Conservation (phyloP, 1,140 invertebrate genomes). For the Aphaenogaster rudis region DNA sequence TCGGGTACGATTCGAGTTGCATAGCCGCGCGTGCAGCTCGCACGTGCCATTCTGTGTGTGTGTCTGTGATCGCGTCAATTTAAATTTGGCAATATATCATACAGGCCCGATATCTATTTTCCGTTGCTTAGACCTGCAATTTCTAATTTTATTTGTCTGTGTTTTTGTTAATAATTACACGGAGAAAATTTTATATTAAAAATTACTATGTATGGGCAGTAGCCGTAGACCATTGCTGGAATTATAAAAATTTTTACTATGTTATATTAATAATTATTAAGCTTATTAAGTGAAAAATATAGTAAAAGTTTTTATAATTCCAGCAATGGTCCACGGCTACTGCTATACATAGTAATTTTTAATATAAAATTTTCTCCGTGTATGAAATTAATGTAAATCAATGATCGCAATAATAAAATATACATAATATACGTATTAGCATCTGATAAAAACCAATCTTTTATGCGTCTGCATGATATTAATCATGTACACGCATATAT, state of each 20-base stretch:
- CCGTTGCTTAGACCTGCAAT: neutral
- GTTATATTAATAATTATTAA: no score
- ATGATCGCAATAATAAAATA: neutral
- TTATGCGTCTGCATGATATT: neutral
- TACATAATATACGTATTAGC: neutral
- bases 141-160: neutral
- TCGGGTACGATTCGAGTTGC: neutral
- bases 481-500: neutral
- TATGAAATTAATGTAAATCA: no score
- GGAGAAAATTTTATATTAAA: no score
- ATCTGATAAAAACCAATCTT: neutral
- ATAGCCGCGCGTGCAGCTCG: conserved; percentile 10
- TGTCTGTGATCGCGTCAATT: conserved; percentile 4
- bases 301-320: no score
- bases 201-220: no score
- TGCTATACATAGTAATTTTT: no score
- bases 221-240: no score
- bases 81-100: conserved; percentile 36
- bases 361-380: no score
- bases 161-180: no score
- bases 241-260: no score
- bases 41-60: conserved; percentile 34
- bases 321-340: no score
- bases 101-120: neutral
- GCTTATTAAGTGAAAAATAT: no score